Base-by-base conservation (phyloP, 1,140 invertebrate species). In the Drosophila aff. region DNA sequence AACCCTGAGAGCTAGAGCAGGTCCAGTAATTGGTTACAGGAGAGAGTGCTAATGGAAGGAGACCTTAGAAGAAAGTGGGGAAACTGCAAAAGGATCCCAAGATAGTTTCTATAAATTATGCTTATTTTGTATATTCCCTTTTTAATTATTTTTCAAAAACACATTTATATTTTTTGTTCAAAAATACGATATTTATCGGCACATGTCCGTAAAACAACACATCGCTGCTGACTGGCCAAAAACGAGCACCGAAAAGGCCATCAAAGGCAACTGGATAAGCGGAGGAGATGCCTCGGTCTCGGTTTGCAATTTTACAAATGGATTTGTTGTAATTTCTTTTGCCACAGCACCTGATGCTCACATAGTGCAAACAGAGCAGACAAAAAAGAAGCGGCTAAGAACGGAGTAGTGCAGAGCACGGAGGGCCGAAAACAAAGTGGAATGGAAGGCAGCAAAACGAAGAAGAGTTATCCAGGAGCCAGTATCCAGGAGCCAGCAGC, bases 321-420 rank as follows among this genome's bases (percentile, higher is more conserved):
- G 85, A 89, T 89, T 89, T 89, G 84, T 90, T 89, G 84, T 89
- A 87, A 87, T 89, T 87, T 83, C 83, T 89, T 87, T 89, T 90
- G 84, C 84, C 84, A 83, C 76, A 87, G 84, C 83, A 87, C 83
- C 83, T 87, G 83, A 87, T 87, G 84, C 83, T 89, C 83, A 80
- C 66, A 87, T 65, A 76, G 76, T 61, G 82, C 47, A 78, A 43
- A 82, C 80, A 83, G 52, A 76, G 76, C 67, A 60, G 61, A 16
- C 57, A 55, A 44, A 79, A 46, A 46, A 46, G 10, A 44, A 11
- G 61, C 36, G 59, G 65, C 66, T 58, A 65, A 49, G 36, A 68
- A 41, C 26, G 55, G 49, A 50, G 49, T 21, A 21, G 18, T 40
- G 49, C 41, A 43, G 26, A 40, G 65, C 55, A 77, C 46, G 66